Evolutionary conservation across 37 sponge, comb jelly and placozoan species (phyloP).

Genomic region (Diacarnus erythraeanus): DNA sequence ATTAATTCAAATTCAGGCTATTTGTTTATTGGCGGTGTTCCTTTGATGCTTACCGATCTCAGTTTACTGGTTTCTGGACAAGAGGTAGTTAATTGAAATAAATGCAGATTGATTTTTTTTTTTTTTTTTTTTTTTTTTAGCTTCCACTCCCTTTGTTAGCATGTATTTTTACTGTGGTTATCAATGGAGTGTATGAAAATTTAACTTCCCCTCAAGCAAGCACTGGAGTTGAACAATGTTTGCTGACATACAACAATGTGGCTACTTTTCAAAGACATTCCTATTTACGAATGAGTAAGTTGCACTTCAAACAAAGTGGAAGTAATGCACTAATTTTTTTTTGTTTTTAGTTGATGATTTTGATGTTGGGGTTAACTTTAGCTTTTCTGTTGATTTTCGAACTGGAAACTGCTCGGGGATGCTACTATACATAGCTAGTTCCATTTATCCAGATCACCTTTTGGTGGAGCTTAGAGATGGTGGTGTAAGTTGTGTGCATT

Average conservation of each 20-base stretch:
- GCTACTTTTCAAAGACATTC: slow-evolving; percentile 31
- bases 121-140: neutral
- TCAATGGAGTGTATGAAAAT: neutral
- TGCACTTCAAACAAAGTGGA: neutral
- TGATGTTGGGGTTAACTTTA: slow-evolving; percentile 17
- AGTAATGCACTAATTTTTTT: neutral
- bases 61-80: neutral
- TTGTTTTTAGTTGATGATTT: slow-evolving; percentile 1
- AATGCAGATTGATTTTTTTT: too few relatives aligned
- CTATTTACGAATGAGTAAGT: slow-evolving; percentile 33
- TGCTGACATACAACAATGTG: slow-evolving; percentile 15
- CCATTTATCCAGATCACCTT: slow-evolving; percentile 23
- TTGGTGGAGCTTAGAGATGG: slow-evolving; percentile 43
- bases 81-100: neutral
- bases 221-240: slow-evolving; percentile 23
- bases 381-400: slow-evolving; percentile 38
- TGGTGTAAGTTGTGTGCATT: slow-evolving; percentile 3
- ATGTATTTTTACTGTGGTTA: neutral
- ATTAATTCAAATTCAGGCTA: neutral
- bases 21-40: slow-evolving; percentile 62
- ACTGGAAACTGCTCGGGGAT: slow-evolving; percentile 40
- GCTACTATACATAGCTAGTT: slow-evolving; percentile 45
- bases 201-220: slow-evolving; percentile 3
- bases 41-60: neutral
- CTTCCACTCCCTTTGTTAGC: neutral